These are phyloP conservation scores for Labrus mixtus DNA, from an alignment of 2,113 vertebrate genomes.

Conservation along the genomic window DNA sequence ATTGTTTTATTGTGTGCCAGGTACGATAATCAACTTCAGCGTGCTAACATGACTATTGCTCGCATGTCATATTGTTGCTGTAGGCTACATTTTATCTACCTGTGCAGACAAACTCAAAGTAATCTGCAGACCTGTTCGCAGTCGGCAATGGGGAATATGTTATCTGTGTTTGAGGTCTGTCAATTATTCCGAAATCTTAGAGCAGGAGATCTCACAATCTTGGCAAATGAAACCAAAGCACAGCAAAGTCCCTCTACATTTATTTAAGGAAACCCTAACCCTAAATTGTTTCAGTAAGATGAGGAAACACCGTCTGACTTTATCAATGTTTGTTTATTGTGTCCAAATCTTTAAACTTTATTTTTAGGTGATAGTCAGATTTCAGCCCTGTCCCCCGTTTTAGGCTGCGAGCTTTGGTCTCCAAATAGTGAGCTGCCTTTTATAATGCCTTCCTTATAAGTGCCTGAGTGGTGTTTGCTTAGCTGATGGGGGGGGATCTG, in stretches of 20 bases:
- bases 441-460: slow-evolving; percentile 52
- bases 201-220: not conserved
- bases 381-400: not conserved
- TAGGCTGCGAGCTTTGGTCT: slow-evolving; percentile 27
- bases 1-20: not conserved
- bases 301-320: too few species aligned
- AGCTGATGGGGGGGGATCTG: slow-evolving; percentile 46
- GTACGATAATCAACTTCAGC: not conserved
- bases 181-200: not conserved
- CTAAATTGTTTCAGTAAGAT: not conserved
- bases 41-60: not conserved
- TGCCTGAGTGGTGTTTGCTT: slow-evolving; percentile 54
- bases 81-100: not conserved
- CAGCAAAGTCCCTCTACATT: not conserved
- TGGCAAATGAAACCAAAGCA: not conserved
- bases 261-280: too few species aligned
- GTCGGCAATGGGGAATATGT: not conserved
- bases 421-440: slow-evolving; percentile 16
- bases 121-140: too few species aligned
- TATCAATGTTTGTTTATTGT: too few species aligned
- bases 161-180: not conserved
- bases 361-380: not conserved
- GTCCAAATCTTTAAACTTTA: not conserved
- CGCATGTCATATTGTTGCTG: not conserved
- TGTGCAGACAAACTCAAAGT: not conserved